Evolutionary conservation across 2,888 invertebrate species (phyloP).

Genomic region (Julus scanicus): DNA sequence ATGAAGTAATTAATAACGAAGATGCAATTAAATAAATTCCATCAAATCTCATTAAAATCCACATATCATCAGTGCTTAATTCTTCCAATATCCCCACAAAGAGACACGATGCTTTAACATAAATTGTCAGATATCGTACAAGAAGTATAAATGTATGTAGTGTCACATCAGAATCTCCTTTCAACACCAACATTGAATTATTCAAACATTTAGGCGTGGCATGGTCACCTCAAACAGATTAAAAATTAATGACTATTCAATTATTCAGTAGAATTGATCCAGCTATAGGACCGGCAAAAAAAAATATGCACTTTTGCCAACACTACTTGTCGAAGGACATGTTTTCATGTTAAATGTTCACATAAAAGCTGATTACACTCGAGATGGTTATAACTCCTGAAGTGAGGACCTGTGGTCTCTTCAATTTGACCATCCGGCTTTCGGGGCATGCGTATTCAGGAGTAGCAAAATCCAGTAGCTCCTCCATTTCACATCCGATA

Average conservation of each 20-base stretch:
- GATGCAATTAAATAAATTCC: no score
- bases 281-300: neutral
- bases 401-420: no score
- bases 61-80: no score
- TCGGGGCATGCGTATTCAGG: neutral
- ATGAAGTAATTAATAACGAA: no score
- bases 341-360: no score
- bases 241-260: constrained; percentile 15
- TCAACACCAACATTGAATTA: neutral
- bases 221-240: constrained; percentile 3
- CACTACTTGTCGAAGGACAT: no score
- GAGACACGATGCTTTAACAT: neutral
- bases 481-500: neutral
- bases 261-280: neutral
- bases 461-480: neutral
- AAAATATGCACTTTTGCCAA: no score
- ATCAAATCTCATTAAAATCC: no score
- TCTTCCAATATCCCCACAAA: no score
- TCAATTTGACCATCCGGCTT: no score
- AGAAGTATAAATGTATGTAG: neutral
- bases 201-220: constrained; percentile 22
- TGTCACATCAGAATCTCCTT: neutral
- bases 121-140: neutral
- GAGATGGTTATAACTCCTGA: no score
- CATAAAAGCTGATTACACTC: no score